phyloP scores from a whole-genome alignment of 2,797 vertebrate genomes.

The Gephyroberyx darwinii region DNA sequence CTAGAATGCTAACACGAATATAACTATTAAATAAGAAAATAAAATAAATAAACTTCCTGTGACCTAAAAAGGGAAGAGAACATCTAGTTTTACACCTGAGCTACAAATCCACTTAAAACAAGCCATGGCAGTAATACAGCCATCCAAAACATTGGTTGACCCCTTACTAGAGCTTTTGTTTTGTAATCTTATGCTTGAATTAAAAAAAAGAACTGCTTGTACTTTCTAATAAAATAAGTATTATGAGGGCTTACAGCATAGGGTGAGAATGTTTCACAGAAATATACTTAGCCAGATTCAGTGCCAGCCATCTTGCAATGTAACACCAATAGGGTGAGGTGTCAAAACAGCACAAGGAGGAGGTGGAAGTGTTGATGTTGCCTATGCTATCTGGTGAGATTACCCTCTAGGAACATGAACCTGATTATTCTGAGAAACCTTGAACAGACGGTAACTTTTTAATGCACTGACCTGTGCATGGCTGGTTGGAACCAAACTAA shows the following conservation, averaged over 20 bases:
- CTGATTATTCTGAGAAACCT: conserved; percentile 28
- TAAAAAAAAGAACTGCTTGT: conserved; percentile 43
- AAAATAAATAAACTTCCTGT: not conserved
- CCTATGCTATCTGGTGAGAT: conserved; percentile 21
- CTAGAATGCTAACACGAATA: not conserved
- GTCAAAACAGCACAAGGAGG: conserved; percentile 27
- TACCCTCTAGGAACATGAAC: conserved; percentile 10
- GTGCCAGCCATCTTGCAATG: conserved; percentile 23
- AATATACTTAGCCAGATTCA: conserved; percentile 28
- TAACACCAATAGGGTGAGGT: conserved; percentile 27
- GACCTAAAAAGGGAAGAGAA: not conserved
- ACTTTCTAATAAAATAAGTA: conserved; percentile 62
- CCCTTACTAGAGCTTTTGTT: not conserved
- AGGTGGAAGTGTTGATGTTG: conserved; percentile 28
- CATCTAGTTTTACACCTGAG: conserved; percentile 2
- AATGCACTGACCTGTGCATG: too few relatives aligned
- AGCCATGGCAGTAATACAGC: conserved; percentile 6
- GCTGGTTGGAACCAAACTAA: too few relatives aligned
- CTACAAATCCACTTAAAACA: conserved; percentile 12
- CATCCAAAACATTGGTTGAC: conserved; percentile 11
- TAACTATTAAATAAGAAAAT: not conserved
- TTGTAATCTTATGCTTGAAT: conserved; percentile 22
- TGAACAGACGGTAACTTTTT: not conserved
- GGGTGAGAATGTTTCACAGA: conserved; percentile 23
- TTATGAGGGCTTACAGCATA: conserved; percentile 46